These are phyloP conservation scores for Pyrgus malvae DNA, from an alignment of 2,888 invertebrate genomes.

Conservation along the genomic window DNA sequence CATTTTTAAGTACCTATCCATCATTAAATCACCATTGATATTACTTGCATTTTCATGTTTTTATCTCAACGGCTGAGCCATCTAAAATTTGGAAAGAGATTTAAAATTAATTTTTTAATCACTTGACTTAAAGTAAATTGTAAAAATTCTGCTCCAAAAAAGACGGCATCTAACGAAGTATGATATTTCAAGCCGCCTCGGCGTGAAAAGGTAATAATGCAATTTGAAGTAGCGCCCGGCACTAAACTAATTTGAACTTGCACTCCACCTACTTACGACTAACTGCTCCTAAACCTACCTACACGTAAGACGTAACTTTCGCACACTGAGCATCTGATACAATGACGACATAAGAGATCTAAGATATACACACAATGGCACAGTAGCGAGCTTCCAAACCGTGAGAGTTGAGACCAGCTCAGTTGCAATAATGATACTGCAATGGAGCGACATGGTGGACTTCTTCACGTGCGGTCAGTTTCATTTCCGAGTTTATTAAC, in stretches of 20 bases:
- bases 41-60: too few species aligned
- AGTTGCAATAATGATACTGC: conserved; percentile 75
- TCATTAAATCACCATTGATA: too few species aligned
- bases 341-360: conserved; percentile 47
- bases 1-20: too few species aligned
- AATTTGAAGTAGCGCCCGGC: conserved; percentile 2
- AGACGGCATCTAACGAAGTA: conserved; percentile 2
- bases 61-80: too few species aligned
- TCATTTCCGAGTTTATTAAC: conserved; percentile 41
- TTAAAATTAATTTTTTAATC: too few species aligned
- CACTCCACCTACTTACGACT: conserved; percentile 48
- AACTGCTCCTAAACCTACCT: conserved; percentile 12
- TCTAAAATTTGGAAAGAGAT: too few species aligned
- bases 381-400: conserved; percentile 47
- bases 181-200: not conserved
- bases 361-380: conserved; percentile 60
- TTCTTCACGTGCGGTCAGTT: conserved; percentile 74
- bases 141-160: not conserved
- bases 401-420: conserved; percentile 61
- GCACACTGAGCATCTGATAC: conserved; percentile 38
- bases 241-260: conserved; percentile 46
- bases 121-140: not conserved
- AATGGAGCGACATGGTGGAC: conserved; percentile 77
- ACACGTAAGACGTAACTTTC: conserved; percentile 42
- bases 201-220: conserved; percentile 15